Conservation (phyloP, 2,113 vertebrate genomes). For the Rhabdomys dilectus region DNA sequence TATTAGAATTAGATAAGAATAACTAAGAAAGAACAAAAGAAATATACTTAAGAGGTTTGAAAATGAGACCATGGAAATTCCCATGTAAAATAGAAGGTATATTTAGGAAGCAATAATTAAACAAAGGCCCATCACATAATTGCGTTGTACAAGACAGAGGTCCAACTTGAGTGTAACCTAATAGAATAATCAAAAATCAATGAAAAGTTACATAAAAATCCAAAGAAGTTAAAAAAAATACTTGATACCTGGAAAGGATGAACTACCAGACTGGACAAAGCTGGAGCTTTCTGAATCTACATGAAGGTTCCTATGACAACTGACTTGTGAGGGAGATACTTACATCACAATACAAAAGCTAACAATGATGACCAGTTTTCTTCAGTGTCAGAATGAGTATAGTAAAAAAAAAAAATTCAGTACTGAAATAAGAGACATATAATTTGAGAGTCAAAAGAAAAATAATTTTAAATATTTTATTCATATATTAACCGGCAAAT, state of each 20-base stretch:
- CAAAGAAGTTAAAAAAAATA: not conserved
- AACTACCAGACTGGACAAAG: not conserved
- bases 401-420: not conserved
- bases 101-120: not conserved
- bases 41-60: not conserved
- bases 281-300: not conserved
- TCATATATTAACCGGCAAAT: not conserved
- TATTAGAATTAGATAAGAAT: not conserved
- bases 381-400: not conserved
- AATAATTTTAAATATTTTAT: not conserved
- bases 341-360: not conserved
- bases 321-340: not conserved
- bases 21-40: not conserved
- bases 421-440: not conserved
- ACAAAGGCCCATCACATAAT: not conserved
- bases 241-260: conserved; percentile 10
- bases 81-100: not conserved
- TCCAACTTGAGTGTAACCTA: not conserved
- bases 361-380: not conserved
- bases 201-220: not conserved
- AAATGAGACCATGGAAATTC: not conserved
- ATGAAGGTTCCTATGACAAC: conserved; percentile 8
- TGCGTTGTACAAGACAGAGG: not conserved
- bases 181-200: not conserved
- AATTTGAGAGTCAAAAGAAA: not conserved